These are phyloP conservation scores for Euura saliciscinereae DNA, from an alignment of 1,140 invertebrate species.

Conservation along the genomic window DNA sequence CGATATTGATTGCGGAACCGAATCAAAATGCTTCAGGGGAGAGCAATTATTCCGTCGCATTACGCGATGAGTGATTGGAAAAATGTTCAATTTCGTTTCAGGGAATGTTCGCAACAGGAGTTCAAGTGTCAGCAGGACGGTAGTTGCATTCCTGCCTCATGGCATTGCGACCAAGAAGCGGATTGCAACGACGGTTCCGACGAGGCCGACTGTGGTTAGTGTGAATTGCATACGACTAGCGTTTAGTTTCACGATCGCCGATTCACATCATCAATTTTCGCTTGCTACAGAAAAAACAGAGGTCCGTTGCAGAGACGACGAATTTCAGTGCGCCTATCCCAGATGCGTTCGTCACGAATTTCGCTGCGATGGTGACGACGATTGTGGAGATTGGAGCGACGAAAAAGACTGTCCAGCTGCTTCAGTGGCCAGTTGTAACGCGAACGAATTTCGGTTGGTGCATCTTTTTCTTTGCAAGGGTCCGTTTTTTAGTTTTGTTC, in stretches of 20 bases:
- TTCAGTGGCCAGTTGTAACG: conserved; percentile 59
- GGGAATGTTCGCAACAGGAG: conserved; percentile 64
- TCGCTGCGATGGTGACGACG: conserved; percentile 86
- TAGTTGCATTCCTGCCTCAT: conserved; percentile 68
- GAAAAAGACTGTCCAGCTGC: conserved; percentile 73
- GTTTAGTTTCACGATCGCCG: no score
- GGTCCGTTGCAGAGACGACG: conserved; percentile 68
- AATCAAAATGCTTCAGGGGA: background rate
- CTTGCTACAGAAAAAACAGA: conserved; percentile 33
- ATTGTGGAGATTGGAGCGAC: conserved; percentile 88
- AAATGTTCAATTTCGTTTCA: conserved; percentile 28
- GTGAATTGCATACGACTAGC: conserved; percentile 8
- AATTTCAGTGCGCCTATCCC: conserved; percentile 73
- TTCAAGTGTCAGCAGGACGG: conserved; percentile 64
- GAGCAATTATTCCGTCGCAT: no score
- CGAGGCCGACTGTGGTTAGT: conserved; percentile 64
- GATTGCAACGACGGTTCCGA: conserved; percentile 70
- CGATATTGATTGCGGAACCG: background rate
- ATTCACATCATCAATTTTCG: conserved; percentile 11
- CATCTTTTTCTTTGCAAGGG: no score
- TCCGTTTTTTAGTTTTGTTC: background rate
- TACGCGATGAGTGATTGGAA: no score
- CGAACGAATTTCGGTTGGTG: conserved; percentile 68
- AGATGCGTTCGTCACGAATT: conserved; percentile 75
- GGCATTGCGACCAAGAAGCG: conserved; percentile 65